These are phyloP conservation scores for Scaptomyza reducta DNA, from an alignment of 2,888 invertebrate species.

Conservation along the genomic window DNA sequence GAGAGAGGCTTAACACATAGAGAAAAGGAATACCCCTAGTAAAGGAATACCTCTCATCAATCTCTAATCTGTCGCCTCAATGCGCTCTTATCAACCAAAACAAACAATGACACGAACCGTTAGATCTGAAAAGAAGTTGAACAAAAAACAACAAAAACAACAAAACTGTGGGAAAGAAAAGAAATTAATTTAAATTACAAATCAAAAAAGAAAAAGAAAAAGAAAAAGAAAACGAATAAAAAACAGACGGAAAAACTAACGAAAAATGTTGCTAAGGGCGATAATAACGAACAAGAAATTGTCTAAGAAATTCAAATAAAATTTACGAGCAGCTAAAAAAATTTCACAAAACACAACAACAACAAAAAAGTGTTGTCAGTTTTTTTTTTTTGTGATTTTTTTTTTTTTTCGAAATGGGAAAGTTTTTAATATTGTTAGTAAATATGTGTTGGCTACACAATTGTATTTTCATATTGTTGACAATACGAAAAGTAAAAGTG, in stretches of 20 bases:
- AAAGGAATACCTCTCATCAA: constrained; percentile 2
- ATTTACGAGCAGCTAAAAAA: constrained; percentile 58
- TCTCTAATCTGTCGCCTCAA: constrained; percentile 8
- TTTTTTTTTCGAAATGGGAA: constrained; percentile 50
- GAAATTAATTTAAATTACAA: constrained; percentile 57
- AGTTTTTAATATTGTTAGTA: constrained; percentile 38
- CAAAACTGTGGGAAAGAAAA: constrained; percentile 29
- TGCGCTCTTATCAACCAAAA: constrained; percentile 7
- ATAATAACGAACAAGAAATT: constrained; percentile 36
- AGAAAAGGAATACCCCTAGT: constrained; percentile 11
- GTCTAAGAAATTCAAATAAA: constrained; percentile 65
- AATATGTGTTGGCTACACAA: constrained; percentile 34
- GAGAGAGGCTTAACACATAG: not conserved
- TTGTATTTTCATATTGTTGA: constrained; percentile 57
- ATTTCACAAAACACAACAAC: constrained; percentile 38
- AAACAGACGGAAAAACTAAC: constrained; percentile 31
- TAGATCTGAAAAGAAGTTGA: constrained; percentile 17
- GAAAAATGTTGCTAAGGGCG: constrained; percentile 18
- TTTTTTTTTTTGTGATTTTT: not conserved
- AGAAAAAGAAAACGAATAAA: constrained; percentile 1
- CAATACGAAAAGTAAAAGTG: constrained; percentile 62
- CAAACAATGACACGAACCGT: constrained; percentile 19
- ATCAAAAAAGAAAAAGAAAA: constrained; percentile 38
- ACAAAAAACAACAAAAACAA: not conserved
- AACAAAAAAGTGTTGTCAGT: constrained; percentile 21